Evolutionary conservation across 2,797 vertebrate genomes (phyloP).

Genomic region (Eulemur coronatus): DNA sequence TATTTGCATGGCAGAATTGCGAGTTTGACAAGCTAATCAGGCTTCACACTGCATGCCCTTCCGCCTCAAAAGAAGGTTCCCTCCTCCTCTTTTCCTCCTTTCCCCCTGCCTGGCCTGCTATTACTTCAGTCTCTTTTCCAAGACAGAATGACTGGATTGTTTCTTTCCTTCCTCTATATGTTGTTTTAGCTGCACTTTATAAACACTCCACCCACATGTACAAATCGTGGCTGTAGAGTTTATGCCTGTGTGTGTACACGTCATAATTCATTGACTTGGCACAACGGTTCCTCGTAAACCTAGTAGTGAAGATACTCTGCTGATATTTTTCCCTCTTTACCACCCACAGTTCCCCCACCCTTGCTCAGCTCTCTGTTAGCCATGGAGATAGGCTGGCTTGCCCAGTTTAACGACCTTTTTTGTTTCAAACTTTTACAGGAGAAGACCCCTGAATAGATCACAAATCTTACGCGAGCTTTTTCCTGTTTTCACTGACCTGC

Average conservation of each 20-base stretch:
- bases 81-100: neutral
- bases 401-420: neutral
- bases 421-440: slow-evolving; percentile 77
- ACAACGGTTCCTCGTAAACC: neutral
- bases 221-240: neutral
- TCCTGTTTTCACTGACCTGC: slow-evolving; percentile 76
- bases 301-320: neutral
- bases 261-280: neutral
- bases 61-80: neutral
- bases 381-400: neutral
- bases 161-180: slow-evolving; percentile 27
- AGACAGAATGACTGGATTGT: neutral
- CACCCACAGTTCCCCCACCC: neutral
- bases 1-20: neutral
- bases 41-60: neutral
- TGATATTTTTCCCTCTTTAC: neutral
- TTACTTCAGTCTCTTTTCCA: neutral
- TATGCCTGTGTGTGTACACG: neutral
- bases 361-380: neutral
- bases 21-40: neutral
- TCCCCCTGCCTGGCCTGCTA: neutral
- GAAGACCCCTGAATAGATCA: slow-evolving; percentile 83
- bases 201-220: neutral
- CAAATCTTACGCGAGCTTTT: slow-evolving; percentile 83
- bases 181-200: slow-evolving; percentile 48